phyloP scores from a whole-genome alignment of 2,113 vertebrate genomes.

The Baryphthengus martii region DNA sequence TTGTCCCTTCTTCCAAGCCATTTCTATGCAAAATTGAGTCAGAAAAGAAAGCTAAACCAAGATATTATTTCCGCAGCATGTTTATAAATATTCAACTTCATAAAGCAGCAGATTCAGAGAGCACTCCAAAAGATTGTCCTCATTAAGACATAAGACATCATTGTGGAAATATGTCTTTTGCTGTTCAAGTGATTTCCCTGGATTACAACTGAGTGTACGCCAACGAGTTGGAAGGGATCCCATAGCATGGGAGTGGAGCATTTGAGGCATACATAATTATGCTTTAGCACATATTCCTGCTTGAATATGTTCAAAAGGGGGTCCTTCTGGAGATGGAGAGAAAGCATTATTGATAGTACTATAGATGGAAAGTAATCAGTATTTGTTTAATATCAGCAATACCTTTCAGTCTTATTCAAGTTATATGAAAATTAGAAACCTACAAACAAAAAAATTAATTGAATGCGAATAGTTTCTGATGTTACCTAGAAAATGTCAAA shows the following conservation, averaged over 20 bases:
- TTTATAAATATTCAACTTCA: not conserved
- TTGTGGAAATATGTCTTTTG: not conserved
- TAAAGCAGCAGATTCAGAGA: not conserved
- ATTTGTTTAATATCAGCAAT: not conserved
- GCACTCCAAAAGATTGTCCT: not conserved
- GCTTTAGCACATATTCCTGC: not conserved
- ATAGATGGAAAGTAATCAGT: not conserved
- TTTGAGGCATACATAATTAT: constrained; percentile 1
- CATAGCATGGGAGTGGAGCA: not conserved
- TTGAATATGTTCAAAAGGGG: not conserved
- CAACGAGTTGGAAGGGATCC: constrained; percentile 25
- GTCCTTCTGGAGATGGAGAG: not conserved
- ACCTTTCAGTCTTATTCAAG: not conserved
- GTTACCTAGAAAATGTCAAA: not conserved
- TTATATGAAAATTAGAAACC: not conserved
- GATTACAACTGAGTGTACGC: not conserved
- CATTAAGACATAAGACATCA: not conserved
- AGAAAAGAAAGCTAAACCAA: not conserved
- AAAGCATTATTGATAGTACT: not conserved
- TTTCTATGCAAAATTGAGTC: not conserved
- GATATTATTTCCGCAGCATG: not conserved
- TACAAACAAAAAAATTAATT: not conserved
- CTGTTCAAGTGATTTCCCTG: constrained; percentile 19
- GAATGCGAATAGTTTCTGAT: not conserved
- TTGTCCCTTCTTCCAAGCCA: not conserved